Evolutionary conservation across 2,113 vertebrate species (phyloP).

Genomic region (Scartelaos histophorus): DNA sequence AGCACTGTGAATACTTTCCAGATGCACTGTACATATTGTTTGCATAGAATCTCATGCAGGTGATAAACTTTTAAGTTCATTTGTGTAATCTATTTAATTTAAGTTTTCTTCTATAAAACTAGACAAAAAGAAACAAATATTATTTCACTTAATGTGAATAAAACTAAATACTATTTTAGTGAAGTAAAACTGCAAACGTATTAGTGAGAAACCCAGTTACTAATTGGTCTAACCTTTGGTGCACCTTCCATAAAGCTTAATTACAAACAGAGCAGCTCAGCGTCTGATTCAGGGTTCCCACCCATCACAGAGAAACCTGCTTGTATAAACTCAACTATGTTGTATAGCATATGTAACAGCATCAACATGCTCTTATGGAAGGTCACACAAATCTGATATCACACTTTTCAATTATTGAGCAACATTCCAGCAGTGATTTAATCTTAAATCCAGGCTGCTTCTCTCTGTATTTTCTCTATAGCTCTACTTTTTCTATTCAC

Average conservation of each 20-base stretch:
- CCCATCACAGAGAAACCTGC: neutral
- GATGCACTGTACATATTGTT: no score
- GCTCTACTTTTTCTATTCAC: no score
- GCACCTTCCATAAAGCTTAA: constrained; percentile 54
- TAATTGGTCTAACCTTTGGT: constrained; percentile 60
- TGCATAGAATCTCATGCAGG: no score
- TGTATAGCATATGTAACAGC: neutral
- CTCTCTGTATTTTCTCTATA: neutral
- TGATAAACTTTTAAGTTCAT: no score
- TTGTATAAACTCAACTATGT: neutral
- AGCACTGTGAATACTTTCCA: no score
- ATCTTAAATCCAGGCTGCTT: neutral
- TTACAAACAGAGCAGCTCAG: constrained; percentile 5
- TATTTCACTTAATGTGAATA: no score
- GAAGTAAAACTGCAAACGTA: neutral
- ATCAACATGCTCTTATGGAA: neutral
- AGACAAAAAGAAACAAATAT: no score
- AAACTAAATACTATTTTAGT: no score
- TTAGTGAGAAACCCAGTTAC: constrained; percentile 8
- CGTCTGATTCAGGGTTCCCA: neutral
- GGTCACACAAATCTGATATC: neutral
- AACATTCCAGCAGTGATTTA: no score
- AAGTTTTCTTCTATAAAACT: no score
- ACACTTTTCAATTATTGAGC: neutral
- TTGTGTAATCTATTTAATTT: no score